These are phyloP conservation scores for Tenthredo livida DNA, from an alignment of 2,888 invertebrate species.

Conservation along the genomic window DNA sequence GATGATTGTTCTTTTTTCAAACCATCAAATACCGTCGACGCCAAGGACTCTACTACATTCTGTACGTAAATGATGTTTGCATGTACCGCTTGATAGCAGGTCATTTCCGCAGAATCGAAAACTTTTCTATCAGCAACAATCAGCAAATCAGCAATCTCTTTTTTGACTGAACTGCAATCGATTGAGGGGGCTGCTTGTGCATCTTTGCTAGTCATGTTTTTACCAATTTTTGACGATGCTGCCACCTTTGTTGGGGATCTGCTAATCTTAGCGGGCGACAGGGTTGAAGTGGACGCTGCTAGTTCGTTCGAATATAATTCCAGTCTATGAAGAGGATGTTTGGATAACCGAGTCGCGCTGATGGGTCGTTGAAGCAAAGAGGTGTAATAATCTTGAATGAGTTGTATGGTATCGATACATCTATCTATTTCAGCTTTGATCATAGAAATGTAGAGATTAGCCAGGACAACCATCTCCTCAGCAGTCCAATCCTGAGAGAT, in stretches of 20 bases:
- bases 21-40: constrained; percentile 47
- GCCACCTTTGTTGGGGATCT: constrained; percentile 46
- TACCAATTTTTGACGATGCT: not conserved
- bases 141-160: constrained; percentile 58
- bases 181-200: constrained; percentile 41
- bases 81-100: constrained; percentile 58
- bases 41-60: constrained; percentile 57
- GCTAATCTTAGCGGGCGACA: not conserved
- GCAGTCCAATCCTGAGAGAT: constrained; percentile 82
- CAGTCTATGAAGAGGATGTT: constrained; percentile 54
- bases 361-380: constrained; percentile 67
- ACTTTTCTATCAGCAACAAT: constrained; percentile 31
- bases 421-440: constrained; percentile 84
- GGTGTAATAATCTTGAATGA: constrained; percentile 78
- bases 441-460: constrained; percentile 80
- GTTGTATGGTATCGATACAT: constrained; percentile 76
- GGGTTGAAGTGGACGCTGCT: not conserved
- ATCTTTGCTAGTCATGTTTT: constrained; percentile 39
- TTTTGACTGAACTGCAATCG: constrained; percentile 55
- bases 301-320: constrained; percentile 13
- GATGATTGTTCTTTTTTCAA: constrained; percentile 35
- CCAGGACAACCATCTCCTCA: constrained; percentile 80
- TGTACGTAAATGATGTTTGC: constrained; percentile 58
- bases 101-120: constrained; percentile 37
- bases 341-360: constrained; percentile 51